A percentile compares a stretch with the other conserved stretches of the same genome.
phyloP scores from a whole-genome alignment of 2,113 vertebrate genomes.

The Dipodomys stephensi region DNA sequence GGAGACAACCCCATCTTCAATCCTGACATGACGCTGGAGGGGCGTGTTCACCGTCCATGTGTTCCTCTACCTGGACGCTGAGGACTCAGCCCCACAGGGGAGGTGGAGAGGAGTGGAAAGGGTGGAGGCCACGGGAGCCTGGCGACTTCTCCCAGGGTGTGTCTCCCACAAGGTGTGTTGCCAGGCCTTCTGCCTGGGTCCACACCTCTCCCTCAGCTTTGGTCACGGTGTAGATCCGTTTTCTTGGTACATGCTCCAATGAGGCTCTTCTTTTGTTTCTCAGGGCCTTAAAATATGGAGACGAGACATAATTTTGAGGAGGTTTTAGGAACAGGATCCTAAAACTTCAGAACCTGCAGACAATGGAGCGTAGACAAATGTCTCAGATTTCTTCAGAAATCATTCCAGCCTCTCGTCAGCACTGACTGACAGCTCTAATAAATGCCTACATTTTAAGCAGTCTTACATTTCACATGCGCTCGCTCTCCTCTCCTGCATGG shows the following conservation, averaged over 20 bases:
- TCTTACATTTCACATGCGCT: slow-evolving; percentile 86
- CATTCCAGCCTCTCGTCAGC: slow-evolving; percentile 85
- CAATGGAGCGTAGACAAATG: slow-evolving; percentile 74
- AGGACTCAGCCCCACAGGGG: no score
- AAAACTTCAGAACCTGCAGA: slow-evolving; percentile 82
- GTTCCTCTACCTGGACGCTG: no score
- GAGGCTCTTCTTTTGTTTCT: slow-evolving; percentile 32
- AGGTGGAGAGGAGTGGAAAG: no score
- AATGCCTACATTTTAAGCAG: slow-evolving; percentile 89
- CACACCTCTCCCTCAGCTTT: accelerated
- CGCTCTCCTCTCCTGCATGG: slow-evolving; percentile 83
- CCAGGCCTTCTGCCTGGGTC: accelerated
- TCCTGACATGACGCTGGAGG: neutral
- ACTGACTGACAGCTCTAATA: slow-evolving; percentile 90
- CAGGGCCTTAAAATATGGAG: slow-evolving; percentile 44
- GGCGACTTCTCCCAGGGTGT: no score
- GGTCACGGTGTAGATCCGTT: accelerated
- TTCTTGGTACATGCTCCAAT: neutral
- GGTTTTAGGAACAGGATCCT: slow-evolving; percentile 61
- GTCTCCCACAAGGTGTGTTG: accelerated
- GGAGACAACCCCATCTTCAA: accelerated
- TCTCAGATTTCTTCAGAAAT: slow-evolving; percentile 86
- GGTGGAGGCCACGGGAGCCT: accelerated
- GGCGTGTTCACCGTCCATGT: no score
- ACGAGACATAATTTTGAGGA: slow-evolving; percentile 73